phyloP scores from a whole-genome alignment of 2,113 vertebrate species.

The Chlamydotis undulata region DNA sequence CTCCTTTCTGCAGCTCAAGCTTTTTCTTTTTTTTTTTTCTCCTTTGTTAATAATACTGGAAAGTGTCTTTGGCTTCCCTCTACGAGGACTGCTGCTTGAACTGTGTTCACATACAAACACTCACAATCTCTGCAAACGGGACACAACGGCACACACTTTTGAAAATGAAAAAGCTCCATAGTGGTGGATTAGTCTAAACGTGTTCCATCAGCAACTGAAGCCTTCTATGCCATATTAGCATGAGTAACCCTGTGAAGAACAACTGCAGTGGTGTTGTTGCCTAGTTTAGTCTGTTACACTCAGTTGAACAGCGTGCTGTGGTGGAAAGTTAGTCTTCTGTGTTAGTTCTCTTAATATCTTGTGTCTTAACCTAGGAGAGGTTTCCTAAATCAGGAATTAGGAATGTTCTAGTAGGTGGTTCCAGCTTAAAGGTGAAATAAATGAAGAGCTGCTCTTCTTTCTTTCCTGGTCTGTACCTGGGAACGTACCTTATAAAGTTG shows the following conservation, averaged over 20 bases:
- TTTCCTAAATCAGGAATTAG: not conserved
- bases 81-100: not conserved
- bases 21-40: not conserved
- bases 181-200: not conserved
- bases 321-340: not conserved
- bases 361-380: not conserved
- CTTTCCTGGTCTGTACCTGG: not conserved
- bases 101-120: not conserved
- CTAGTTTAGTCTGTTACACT: not conserved
- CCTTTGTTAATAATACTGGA: not conserved
- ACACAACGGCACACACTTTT: not conserved
- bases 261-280: not conserved
- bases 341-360: not conserved
- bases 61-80: not conserved
- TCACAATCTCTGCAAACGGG: not conserved
- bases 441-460: not conserved
- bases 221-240: not conserved
- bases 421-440: not conserved
- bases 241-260: not conserved
- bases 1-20: not conserved
- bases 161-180: not conserved
- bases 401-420: not conserved
- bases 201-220: not conserved
- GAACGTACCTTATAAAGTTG: not conserved
- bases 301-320: not conserved